Conservation (phyloP, 2,113 vertebrate species). For the Ahaetulla prasina region DNA sequence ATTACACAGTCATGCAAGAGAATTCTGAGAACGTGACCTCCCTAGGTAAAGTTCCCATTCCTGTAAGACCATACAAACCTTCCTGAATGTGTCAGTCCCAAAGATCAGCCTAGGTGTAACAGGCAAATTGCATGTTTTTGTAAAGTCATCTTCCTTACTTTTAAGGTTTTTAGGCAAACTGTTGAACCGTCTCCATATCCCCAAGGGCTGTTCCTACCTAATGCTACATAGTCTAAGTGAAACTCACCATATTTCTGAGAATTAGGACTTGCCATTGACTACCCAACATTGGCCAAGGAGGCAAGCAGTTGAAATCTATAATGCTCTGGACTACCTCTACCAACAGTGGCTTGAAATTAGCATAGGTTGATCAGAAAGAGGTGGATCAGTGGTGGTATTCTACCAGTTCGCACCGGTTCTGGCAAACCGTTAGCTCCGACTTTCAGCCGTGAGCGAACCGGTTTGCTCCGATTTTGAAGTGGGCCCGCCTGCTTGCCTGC, state of each 20-base stretch:
- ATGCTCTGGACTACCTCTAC: neutral
- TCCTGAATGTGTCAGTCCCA: neutral
- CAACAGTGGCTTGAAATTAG: neutral
- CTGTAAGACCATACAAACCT: neutral
- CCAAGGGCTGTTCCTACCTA: neutral
- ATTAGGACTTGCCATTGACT: neutral
- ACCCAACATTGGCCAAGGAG: neutral
- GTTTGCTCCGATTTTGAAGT: too few relatives aligned
- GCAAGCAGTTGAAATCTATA: neutral
- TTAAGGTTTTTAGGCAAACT: neutral
- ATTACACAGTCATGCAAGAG: conserved; percentile 2
- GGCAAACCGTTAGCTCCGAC: too few relatives aligned
- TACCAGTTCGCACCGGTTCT: too few relatives aligned
- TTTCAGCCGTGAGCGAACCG: too few relatives aligned
- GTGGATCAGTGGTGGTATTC: neutral
- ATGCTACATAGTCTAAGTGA: neutral
- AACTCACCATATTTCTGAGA: neutral
- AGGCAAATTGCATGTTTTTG: neutral
- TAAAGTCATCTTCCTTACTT: neutral
- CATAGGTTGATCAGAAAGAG: neutral
- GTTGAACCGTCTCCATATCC: neutral
- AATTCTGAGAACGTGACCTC: conserved; percentile 7
- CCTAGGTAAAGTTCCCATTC: neutral
- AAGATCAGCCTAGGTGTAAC: neutral
- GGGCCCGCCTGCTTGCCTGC: too few relatives aligned